Evolutionary conservation across 1,140 invertebrate species (phyloP).

Genomic region (Harpegnathos saltator): DNA sequence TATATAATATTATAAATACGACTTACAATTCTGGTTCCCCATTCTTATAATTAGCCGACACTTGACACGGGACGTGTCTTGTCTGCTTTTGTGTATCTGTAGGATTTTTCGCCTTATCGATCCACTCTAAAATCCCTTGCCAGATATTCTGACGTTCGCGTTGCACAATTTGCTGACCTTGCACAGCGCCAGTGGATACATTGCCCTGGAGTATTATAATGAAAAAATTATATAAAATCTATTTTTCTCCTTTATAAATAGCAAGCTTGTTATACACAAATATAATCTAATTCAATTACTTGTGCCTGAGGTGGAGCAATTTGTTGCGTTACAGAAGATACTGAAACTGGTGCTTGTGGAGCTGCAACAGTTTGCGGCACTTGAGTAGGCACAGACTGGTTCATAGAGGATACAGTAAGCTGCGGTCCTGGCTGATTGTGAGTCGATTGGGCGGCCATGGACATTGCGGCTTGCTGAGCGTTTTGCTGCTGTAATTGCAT

Average conservation of each 20-base stretch:
- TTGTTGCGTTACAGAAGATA: constrained; percentile 76
- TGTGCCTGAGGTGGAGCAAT: constrained; percentile 78
- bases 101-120: constrained; percentile 92
- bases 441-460: constrained; percentile 75
- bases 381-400: constrained; percentile 79
- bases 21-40: constrained; percentile 94
- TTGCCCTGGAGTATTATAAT: constrained; percentile 70
- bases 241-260: neutral
- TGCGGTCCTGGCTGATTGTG: constrained; percentile 80
- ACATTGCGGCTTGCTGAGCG: constrained; percentile 83
- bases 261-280: neutral
- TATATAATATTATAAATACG: constrained; percentile 7
- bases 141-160: constrained; percentile 92
- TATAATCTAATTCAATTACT: constrained; percentile 57
- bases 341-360: constrained; percentile 69
- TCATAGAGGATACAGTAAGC: constrained; percentile 79
- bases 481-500: constrained; percentile 83
- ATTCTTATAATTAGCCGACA: constrained; percentile 91
- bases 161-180: constrained; percentile 75
- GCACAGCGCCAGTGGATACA: constrained; percentile 72
- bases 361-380: constrained; percentile 81
- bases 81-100: constrained; percentile 92
- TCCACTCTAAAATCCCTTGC: constrained; percentile 95
- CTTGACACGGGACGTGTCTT: constrained; percentile 93
- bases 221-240: neutral